Conservation (phyloP, 2,888 invertebrate genomes). For the Rhamphomyia laevipes region DNA sequence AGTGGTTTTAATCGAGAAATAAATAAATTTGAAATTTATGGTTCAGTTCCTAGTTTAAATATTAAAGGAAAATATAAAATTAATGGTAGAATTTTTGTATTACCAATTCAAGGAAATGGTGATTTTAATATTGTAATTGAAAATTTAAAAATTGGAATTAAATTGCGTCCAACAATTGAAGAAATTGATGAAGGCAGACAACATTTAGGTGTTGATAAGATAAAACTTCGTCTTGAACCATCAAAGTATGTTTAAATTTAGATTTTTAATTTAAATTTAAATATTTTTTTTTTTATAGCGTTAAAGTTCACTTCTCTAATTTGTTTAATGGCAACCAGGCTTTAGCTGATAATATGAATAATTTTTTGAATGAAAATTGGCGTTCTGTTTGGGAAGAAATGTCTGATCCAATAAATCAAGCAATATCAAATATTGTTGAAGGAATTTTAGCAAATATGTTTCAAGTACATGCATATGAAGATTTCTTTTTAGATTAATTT, state of each 20-base stretch:
- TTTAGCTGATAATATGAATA: conserved; percentile 46
- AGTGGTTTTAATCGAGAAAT: conserved; percentile 28
- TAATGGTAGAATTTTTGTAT: conserved; percentile 37
- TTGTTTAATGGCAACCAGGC: conserved; percentile 46
- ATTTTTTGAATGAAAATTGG: conserved; percentile 46
- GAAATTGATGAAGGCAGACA: neutral
- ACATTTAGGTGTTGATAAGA: neutral
- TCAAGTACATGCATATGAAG: conserved; percentile 1
- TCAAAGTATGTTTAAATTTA: conserved; percentile 7
- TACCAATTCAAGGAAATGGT: conserved; percentile 38
- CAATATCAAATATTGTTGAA: conserved; percentile 1
- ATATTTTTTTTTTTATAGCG: neutral
- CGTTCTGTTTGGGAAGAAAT: conserved; percentile 45
- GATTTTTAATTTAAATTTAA: neutral
- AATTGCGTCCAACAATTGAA: conserved; percentile 27
- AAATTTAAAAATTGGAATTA: conserved; percentile 30
- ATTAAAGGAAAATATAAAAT: conserved; percentile 32
- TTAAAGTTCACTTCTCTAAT: conserved; percentile 40
- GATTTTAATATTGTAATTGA: conserved; percentile 27
- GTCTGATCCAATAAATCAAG: conserved; percentile 5
- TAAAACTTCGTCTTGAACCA: neutral
- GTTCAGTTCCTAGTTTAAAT: conserved; percentile 25
- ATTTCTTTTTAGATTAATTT: conserved; percentile 1
- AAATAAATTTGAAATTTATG: conserved; percentile 34
- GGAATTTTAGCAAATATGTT: conserved; percentile 2